Percentiles rank a stretch among this genome's conserved stretches.
These are phyloP conservation scores for Drosophila sulfurigaster DNA, from an alignment of 1,140 invertebrate species.

Conservation along the genomic window DNA sequence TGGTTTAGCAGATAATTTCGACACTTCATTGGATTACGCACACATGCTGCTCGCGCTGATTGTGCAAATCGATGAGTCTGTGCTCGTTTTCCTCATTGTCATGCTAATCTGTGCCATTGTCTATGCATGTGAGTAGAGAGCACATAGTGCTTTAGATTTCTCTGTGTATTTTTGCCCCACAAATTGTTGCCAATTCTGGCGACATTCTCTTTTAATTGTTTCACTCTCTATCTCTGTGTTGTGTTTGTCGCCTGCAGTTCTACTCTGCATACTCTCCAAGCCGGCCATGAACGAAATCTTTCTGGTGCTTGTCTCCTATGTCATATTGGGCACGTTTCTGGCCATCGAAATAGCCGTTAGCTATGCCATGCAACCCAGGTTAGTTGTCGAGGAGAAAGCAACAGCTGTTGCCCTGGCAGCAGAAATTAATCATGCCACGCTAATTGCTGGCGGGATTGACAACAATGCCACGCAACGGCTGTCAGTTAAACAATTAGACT, in stretches of 20 bases:
- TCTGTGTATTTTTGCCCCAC: neutral
- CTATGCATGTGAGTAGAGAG: constrained; percentile 85
- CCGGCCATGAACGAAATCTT: constrained; percentile 95
- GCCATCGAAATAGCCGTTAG: constrained; percentile 88
- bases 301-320: constrained; percentile 92
- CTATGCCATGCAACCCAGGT: constrained; percentile 86
- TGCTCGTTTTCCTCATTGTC: constrained; percentile 85
- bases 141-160: neutral
- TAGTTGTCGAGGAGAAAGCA: constrained; percentile 11
- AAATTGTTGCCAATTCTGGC: constrained; percentile 32
- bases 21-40: constrained; percentile 61
- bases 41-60: constrained; percentile 55
- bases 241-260: constrained; percentile 85
- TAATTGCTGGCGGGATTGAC: constrained; percentile 55
- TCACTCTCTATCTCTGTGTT: neutral
- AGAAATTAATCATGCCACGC: constrained; percentile 68
- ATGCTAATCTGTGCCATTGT: constrained; percentile 85
- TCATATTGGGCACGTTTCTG: constrained; percentile 90
- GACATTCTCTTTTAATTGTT: constrained; percentile 2
- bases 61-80: constrained; percentile 74
- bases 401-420: constrained; percentile 46
- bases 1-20: constrained; percentile 51
- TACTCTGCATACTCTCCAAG: constrained; percentile 91
- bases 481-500: constrained; percentile 9
- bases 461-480: constrained; percentile 34